These are phyloP conservation scores for Recurvirostra avosetta DNA, from an alignment of 2,113 vertebrate genomes.

Conservation along the genomic window DNA sequence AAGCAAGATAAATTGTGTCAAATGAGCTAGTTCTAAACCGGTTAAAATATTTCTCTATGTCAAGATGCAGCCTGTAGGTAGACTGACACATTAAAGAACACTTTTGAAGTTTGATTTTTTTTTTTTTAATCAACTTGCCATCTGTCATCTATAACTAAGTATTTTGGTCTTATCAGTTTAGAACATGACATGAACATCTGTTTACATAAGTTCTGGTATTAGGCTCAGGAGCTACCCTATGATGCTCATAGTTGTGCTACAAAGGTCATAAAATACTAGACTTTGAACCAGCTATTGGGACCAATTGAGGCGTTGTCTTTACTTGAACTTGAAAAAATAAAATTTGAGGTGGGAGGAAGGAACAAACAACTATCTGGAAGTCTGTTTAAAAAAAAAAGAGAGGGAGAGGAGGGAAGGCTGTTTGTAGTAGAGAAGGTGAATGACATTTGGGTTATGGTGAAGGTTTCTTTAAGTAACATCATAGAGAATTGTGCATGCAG, in stretches of 20 bases:
- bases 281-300: not conserved
- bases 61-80: not conserved
- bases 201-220: not conserved
- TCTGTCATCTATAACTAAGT: not conserved
- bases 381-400: not conserved
- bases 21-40: not conserved
- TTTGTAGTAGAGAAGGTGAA: not conserved
- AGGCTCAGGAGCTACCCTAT: not conserved
- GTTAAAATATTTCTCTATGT: not conserved
- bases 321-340: not conserved
- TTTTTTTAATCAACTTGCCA: not conserved
- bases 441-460: not conserved
- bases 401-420: accelerated
- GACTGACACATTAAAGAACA: not conserved
- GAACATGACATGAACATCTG: accelerated
- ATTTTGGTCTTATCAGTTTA: not conserved
- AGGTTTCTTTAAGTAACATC: not conserved
- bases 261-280: not conserved
- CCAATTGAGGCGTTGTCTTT: not conserved
- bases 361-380: not conserved
- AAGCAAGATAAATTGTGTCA: not conserved
- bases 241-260: not conserved
- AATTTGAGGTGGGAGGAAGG: not conserved
- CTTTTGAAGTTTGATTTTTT: not conserved
- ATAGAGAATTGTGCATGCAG: accelerated